These are phyloP conservation scores for Drosophila lacteicornis DNA, from an alignment of 1,140 invertebrate species.

Conservation along the genomic window DNA sequence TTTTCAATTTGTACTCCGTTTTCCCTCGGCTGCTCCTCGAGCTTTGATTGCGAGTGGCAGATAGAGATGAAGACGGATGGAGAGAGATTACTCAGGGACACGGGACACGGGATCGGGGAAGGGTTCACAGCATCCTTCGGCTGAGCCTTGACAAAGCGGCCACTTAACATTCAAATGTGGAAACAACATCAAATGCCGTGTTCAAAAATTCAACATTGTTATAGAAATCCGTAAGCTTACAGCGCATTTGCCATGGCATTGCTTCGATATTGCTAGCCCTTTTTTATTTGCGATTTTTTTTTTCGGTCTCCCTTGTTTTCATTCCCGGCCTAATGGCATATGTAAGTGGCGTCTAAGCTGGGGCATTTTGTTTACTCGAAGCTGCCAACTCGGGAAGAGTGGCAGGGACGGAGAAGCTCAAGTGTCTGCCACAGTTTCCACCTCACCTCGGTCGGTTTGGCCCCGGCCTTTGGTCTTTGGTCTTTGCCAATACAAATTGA, in stretches of 20 bases:
- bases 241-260: constrained; percentile 52
- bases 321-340: constrained; percentile 69
- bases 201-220: constrained; percentile 60
- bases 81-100: constrained; percentile 23
- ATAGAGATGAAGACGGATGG: constrained; percentile 50
- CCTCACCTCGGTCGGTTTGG: not conserved
- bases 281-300: constrained; percentile 18
- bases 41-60: constrained; percentile 35
- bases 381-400: constrained; percentile 9
- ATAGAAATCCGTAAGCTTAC: constrained; percentile 55
- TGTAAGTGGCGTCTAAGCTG: constrained; percentile 73
- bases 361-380: constrained; percentile 59
- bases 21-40: constrained; percentile 4
- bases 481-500: constrained; percentile 68
- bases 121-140: constrained; percentile 27
- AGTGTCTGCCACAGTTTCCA: constrained; percentile 28
- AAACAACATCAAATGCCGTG: constrained; percentile 62
- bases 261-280: constrained; percentile 33
- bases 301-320: constrained; percentile 9
- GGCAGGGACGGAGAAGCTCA: constrained; percentile 15
- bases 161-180: constrained; percentile 65
- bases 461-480: constrained; percentile 1
- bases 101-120: constrained; percentile 7
- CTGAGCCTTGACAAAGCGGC: constrained; percentile 51
- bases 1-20: constrained; percentile 69